Conservation (phyloP, 2,113 vertebrate species). For the Chlorodrepanis virens region DNA sequence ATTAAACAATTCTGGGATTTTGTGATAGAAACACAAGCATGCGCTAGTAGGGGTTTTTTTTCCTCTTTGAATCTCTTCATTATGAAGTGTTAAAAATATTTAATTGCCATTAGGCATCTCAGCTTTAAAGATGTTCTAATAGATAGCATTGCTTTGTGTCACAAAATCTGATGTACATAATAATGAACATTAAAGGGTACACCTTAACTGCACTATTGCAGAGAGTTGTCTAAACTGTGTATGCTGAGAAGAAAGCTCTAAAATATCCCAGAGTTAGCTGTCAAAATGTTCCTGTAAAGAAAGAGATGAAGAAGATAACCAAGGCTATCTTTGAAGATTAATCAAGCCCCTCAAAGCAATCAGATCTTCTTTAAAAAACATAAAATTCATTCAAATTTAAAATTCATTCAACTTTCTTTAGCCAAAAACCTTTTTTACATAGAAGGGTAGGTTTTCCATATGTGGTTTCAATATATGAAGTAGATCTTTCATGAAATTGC, state of each 20-base stretch:
- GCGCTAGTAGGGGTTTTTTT: not conserved
- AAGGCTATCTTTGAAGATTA: not conserved
- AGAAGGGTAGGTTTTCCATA: not conserved
- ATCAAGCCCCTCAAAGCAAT: not conserved
- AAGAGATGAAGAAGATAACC: not conserved
- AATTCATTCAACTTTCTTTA: not conserved
- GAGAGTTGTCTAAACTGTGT: not conserved
- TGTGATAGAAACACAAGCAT: not conserved
- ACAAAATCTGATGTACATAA: not conserved
- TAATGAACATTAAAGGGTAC: not conserved
- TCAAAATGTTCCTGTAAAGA: not conserved
- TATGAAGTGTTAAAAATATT: not conserved
- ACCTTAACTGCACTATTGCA: not conserved
- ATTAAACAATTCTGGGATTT: not conserved
- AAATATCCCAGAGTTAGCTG: not conserved
- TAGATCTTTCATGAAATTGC: not conserved
- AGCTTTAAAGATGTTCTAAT: not conserved
- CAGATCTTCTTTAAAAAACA: not conserved
- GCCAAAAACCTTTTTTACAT: not conserved
- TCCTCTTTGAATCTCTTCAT: not conserved
- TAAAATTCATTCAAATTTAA: not conserved
- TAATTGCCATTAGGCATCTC: not conserved
- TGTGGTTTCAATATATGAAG: not conserved
- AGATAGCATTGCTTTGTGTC: not conserved
- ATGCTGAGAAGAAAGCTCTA: not conserved